These are phyloP conservation scores for Loxodonta africana DNA, from an alignment of 2,113 vertebrate species.

Conservation along the genomic window DNA sequence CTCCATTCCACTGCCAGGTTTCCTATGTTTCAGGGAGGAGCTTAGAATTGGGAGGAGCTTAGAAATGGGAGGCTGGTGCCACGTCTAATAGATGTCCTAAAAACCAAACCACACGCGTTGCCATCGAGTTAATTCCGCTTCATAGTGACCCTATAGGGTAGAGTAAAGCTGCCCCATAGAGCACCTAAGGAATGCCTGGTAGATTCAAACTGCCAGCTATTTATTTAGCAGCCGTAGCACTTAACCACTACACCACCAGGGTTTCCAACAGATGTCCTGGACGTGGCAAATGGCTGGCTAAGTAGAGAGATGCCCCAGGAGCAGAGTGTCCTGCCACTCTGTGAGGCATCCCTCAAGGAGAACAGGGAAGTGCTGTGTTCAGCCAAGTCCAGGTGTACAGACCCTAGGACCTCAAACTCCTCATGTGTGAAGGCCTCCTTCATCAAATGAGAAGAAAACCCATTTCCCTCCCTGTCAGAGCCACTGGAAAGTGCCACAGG, in stretches of 20 bases:
- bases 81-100: not conserved
- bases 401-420: not conserved
- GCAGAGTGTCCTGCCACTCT: not conserved
- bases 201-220: too few relatives aligned
- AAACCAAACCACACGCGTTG: too few relatives aligned
- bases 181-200: too few relatives aligned
- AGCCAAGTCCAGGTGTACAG: not conserved
- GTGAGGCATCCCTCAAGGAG: not conserved
- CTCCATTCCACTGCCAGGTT: too few relatives aligned
- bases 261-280: not conserved
- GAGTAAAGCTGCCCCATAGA: too few relatives aligned
- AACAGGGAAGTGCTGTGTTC: not conserved
- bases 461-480: not conserved
- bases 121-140: too few relatives aligned
- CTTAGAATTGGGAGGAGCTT: not conserved
- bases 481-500: not conserved
- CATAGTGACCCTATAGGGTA: too few relatives aligned
- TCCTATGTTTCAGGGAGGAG: not conserved
- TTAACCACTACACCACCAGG: too few relatives aligned
- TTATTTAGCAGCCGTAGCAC: too few relatives aligned
- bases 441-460: not conserved
- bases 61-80: not conserved
- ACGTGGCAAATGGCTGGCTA: not conserved
- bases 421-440: not conserved
- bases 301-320: not conserved